Percentiles rank a stretch among this genome's conserved stretches.
Conservation (phyloP, 2,888 invertebrate species). For the Acanthosepion esculentum region DNA sequence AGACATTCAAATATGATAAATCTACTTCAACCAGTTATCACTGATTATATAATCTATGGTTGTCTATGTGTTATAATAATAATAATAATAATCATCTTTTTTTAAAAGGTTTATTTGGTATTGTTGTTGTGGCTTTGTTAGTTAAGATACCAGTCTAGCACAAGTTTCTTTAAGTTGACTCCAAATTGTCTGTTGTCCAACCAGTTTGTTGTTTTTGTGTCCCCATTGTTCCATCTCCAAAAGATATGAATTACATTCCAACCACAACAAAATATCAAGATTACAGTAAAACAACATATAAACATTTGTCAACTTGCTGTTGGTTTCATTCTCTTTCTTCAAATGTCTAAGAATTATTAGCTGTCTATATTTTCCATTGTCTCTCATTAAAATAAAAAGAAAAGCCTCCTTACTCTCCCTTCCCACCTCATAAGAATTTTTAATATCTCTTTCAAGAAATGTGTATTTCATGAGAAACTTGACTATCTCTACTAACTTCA, state of each 20-base stretch:
- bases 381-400: background rate
- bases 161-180: background rate
- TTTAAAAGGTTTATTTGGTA: background rate
- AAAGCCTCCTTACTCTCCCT: background rate
- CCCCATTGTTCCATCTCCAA: background rate
- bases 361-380: conserved; percentile 15
- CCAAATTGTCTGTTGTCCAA: background rate
- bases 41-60: background rate
- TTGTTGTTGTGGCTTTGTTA: background rate
- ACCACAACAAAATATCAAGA: background rate
- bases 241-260: conserved; percentile 2
- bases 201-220: background rate
- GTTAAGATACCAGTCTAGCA: background rate
- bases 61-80: background rate
- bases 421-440: background rate
- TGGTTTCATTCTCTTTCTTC: background rate
- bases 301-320: conserved; percentile 8
- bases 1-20: background rate
- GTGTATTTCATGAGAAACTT: background rate
- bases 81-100: background rate
- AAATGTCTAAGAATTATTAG: background rate
- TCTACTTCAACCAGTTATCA: background rate
- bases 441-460: background rate
- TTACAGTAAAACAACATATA: background rate
- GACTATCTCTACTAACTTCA: background rate